phyloP scores from a whole-genome alignment of 2,888 invertebrate species.

The Opisthograptis luteolata region DNA sequence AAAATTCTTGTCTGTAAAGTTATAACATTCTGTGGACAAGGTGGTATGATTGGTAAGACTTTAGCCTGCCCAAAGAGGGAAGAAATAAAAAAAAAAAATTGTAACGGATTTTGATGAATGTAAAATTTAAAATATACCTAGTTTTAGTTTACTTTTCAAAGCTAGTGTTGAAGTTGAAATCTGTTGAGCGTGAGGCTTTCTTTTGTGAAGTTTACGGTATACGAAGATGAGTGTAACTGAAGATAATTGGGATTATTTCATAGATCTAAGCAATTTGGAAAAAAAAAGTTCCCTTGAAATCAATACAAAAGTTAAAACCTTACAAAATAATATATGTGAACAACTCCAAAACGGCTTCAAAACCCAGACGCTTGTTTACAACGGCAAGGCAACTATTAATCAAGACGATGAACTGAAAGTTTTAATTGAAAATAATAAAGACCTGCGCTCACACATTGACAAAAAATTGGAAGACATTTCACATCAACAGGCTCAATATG shows the following conservation, averaged over 20 bases:
- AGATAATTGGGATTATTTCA: slow-evolving; percentile 54
- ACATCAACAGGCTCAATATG: slow-evolving; percentile 59
- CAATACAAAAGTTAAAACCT: slow-evolving; percentile 43
- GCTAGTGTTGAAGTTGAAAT: not conserved
- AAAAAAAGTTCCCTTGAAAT: slow-evolving; percentile 45
- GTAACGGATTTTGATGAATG: too few relatives aligned
- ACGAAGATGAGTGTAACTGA: slow-evolving; percentile 61
- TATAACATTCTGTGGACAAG: too few relatives aligned
- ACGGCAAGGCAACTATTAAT: slow-evolving; percentile 41
- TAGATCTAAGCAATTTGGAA: slow-evolving; percentile 47
- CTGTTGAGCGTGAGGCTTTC: not conserved
- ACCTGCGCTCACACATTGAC: slow-evolving; percentile 60
- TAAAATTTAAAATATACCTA: too few relatives aligned
- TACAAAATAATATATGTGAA: slow-evolving; percentile 46
- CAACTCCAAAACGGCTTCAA: slow-evolving; percentile 54
- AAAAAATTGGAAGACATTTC: slow-evolving; percentile 55
- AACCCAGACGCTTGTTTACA: slow-evolving; percentile 43
- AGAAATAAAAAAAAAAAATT: too few relatives aligned
- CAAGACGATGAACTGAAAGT: slow-evolving; percentile 61
- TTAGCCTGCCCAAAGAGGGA: too few relatives aligned
- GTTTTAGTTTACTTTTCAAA: too few relatives aligned
- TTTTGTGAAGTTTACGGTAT: not conserved
- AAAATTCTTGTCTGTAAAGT: too few relatives aligned
- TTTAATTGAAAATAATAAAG: slow-evolving; percentile 61
- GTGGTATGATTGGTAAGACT: too few relatives aligned